phyloP scores from a whole-genome alignment of 2,113 vertebrate species.

The Ptilorrhoa leucosticta region DNA sequence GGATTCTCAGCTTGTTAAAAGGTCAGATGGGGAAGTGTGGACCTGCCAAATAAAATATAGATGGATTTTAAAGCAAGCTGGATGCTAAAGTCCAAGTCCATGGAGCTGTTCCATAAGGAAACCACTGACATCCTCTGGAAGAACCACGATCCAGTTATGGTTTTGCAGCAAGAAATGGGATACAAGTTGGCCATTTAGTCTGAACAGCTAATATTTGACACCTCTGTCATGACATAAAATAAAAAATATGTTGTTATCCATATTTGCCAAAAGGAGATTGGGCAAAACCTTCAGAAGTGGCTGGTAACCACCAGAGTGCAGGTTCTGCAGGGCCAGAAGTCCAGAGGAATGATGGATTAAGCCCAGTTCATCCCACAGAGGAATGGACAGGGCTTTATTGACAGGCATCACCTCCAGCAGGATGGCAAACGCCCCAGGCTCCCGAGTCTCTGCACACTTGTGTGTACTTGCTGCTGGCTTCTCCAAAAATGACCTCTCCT shows the following conservation, averaged over 20 bases:
- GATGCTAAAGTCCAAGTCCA: not conserved
- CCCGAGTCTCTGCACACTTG: not conserved
- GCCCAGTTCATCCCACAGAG: not conserved
- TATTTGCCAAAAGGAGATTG: not conserved
- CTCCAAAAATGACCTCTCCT: not conserved
- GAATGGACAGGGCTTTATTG: not conserved
- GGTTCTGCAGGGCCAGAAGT: not conserved
- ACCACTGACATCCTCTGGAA: not conserved
- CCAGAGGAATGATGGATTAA: not conserved
- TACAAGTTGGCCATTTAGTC: not conserved
- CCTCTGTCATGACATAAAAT: accelerated
- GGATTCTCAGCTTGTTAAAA: not conserved
- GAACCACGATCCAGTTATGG: accelerated
- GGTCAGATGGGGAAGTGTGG: not conserved
- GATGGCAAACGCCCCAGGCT: not conserved
- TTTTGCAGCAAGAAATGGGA: accelerated
- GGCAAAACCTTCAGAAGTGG: not conserved
- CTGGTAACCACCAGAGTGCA: not conserved
- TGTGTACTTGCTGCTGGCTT: not conserved
- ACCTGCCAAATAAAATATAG: not conserved
- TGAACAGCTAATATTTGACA: not conserved
- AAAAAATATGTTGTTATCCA: accelerated
- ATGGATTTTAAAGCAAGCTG: not conserved
- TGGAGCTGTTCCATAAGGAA: not conserved
- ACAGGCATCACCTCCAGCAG: not conserved